Evolutionary conservation across 2,113 vertebrate genomes (phyloP).

Genomic region (Hypomesus transpacificus): DNA sequence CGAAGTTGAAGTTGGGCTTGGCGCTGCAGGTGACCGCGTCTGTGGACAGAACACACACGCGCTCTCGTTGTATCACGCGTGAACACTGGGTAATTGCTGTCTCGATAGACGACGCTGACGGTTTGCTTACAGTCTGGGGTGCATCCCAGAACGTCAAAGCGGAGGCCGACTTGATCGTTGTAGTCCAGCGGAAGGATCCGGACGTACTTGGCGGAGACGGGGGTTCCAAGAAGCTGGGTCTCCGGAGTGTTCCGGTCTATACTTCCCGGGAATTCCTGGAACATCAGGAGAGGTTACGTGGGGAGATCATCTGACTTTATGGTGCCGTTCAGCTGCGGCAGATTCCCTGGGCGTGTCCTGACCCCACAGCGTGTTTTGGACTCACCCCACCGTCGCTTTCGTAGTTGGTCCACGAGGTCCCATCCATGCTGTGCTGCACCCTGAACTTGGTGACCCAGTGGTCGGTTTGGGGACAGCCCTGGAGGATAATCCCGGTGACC

Average conservation of each 20-base stretch:
- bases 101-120: too few species aligned
- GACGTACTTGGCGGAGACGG: slow-evolving; percentile 62
- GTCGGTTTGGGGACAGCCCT: slow-evolving; percentile 67
- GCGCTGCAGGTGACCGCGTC: slow-evolving; percentile 65
- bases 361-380: not conserved
- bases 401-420: slow-evolving; percentile 65
- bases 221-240: slow-evolving; percentile 68
- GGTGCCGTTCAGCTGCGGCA: not conserved
- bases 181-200: slow-evolving; percentile 63
- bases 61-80: not conserved
- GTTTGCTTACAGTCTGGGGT: slow-evolving; percentile 64
- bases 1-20: slow-evolving; percentile 57
- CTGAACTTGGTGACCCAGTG: slow-evolving; percentile 72
- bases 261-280: slow-evolving; percentile 63
- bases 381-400: slow-evolving; percentile 57
- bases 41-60: slow-evolving; percentile 33
- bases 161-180: slow-evolving; percentile 60
- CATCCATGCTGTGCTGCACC: slow-evolving; percentile 69
- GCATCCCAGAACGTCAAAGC: slow-evolving; percentile 74
- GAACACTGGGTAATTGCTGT: not conserved
- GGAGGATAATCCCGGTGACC: slow-evolving; percentile 71
- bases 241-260: slow-evolving; percentile 57
- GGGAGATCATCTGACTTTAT: not conserved
- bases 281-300: not conserved
- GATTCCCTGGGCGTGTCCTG: not conserved